phyloP scores from a whole-genome alignment of 2,797 vertebrate species.

The Alectoris magna region DNA sequence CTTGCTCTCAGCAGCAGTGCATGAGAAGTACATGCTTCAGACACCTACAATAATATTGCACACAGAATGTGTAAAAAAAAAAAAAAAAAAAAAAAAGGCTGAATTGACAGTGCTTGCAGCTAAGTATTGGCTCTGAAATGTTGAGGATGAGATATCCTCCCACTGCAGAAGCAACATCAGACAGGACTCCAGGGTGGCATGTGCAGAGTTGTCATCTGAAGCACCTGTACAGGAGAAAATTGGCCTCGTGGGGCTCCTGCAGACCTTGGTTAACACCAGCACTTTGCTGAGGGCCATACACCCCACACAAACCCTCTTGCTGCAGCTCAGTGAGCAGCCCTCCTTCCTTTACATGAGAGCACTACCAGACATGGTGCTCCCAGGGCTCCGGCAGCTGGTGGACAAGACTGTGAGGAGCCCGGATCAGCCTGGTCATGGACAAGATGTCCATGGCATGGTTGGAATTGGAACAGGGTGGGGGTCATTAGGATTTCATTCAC shows the following conservation, averaged over 20 bases:
- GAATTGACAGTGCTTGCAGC: fast-evolving
- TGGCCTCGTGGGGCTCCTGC: not conserved
- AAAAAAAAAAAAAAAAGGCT: not conserved
- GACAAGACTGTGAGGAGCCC: not conserved
- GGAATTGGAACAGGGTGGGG: fast-evolving
- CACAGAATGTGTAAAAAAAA: not conserved
- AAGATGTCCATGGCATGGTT: not conserved
- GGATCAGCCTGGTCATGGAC: fast-evolving
- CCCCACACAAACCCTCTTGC: not conserved
- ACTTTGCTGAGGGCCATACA: fast-evolving
- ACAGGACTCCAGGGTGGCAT: not conserved
- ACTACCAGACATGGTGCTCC: not conserved
- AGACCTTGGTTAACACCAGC: not conserved
- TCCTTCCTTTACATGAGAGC: not conserved
- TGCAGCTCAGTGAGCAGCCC: not conserved
- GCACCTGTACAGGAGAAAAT: fast-evolving
- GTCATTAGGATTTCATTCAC: not conserved
- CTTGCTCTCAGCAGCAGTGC: not conserved
- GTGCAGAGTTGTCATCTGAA: not conserved
- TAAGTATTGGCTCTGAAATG: not conserved
- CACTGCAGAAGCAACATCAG: not conserved
- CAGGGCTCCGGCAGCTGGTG: not conserved
- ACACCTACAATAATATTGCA: not conserved
- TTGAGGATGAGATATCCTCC: not conserved
- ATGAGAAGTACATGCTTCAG: not conserved